phyloP scores from a whole-genome alignment of 2,797 vertebrate genomes.

The Melanotaenia trifasciata region DNA sequence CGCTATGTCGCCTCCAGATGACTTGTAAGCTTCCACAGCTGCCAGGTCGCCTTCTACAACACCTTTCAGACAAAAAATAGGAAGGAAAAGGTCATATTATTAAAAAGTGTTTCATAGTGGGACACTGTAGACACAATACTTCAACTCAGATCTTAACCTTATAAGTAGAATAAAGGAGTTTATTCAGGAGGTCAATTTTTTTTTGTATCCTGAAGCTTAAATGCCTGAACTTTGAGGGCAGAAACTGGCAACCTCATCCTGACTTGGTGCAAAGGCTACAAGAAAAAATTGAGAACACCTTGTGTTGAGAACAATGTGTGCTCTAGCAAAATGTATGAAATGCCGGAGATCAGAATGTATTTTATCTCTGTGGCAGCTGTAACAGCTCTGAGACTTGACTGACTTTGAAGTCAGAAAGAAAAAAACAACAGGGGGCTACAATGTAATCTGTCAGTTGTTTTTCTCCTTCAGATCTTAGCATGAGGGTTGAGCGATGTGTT shows the following conservation, averaged over 20 bases:
- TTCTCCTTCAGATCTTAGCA: slow-evolving; percentile 25
- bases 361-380: slow-evolving; percentile 46
- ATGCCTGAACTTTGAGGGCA: neutral
- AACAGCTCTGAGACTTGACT: slow-evolving; percentile 35
- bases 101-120: neutral
- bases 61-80: slow-evolving; percentile 78
- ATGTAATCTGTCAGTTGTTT: slow-evolving; percentile 44
- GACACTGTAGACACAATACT: neutral
- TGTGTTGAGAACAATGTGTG: slow-evolving; percentile 37
- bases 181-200: neutral
- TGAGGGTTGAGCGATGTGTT: slow-evolving; percentile 12
- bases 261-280: neutral
- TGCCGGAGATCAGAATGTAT: slow-evolving; percentile 30
- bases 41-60: slow-evolving; percentile 97
- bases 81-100: slow-evolving; percentile 12
- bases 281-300: slow-evolving; percentile 17
- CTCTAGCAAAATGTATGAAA: slow-evolving; percentile 38
- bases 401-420: slow-evolving; percentile 56
- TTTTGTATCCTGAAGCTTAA: neutral
- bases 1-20: slow-evolving; percentile 94
- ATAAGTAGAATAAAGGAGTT: neutral
- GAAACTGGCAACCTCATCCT: neutral
- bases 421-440: slow-evolving; percentile 34
- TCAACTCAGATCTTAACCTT: neutral
- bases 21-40: slow-evolving; percentile 96